Percentiles rank a stretch among this genome's conserved stretches.
phyloP scores from a whole-genome alignment of 2,888 invertebrate genomes.

The Erebia ligea region DNA sequence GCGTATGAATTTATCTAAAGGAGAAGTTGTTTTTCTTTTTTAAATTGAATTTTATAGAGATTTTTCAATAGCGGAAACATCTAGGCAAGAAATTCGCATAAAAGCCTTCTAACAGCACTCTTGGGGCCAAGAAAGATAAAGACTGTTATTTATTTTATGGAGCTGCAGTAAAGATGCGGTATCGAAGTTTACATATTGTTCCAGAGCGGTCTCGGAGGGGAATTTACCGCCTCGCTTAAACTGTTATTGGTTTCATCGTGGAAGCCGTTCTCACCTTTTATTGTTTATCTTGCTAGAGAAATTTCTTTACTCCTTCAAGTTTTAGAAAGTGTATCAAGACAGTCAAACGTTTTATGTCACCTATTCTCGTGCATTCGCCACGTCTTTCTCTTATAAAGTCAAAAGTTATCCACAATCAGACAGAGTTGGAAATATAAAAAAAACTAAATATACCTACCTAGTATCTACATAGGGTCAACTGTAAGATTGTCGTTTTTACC shows the following conservation, averaged over 20 bases:
- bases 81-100: constrained; percentile 46
- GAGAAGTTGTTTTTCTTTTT: background rate
- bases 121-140: constrained; percentile 49
- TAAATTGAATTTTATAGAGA: constrained; percentile 24
- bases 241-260: constrained; percentile 40
- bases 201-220: constrained; percentile 30
- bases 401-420: too few species aligned
- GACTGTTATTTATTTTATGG: constrained; percentile 61
- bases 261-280: constrained; percentile 38
- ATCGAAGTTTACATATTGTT: constrained; percentile 53
- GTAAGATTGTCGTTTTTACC: too few species aligned
- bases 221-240: constrained; percentile 35
- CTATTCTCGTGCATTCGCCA: too few species aligned
- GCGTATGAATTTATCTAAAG: too few species aligned
- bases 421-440: too few species aligned
- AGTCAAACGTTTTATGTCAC: too few species aligned
- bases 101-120: constrained; percentile 47
- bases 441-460: too few species aligned
- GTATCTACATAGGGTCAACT: too few species aligned
- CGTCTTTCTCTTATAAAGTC: too few species aligned
- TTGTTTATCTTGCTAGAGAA: constrained; percentile 18
- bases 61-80: constrained; percentile 45
- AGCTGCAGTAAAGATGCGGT: constrained; percentile 54
- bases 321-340: too few species aligned
- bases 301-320: background rate